Conservation (phyloP, 2,888 invertebrate species). For the Nymphalis urticae region DNA sequence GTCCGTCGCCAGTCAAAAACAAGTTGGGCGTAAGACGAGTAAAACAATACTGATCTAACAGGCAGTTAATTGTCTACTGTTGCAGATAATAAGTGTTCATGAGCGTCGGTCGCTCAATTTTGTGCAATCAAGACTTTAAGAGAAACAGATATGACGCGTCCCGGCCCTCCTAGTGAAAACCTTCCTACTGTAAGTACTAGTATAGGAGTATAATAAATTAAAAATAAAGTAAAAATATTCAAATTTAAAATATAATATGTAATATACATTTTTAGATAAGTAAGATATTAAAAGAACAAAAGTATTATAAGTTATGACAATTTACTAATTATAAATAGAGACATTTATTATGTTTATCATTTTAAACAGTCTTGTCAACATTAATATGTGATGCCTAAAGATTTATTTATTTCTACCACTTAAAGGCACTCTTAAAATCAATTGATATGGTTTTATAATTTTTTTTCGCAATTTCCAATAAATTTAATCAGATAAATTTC, state of each 20-base stretch:
- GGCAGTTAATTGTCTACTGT: conserved; percentile 43
- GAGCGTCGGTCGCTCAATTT: conserved; percentile 48
- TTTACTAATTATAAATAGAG: too few relatives aligned
- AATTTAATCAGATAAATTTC: too few relatives aligned
- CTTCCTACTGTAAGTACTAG: conserved; percentile 79
- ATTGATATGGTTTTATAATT: neutral
- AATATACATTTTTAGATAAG: neutral
- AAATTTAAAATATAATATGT: neutral
- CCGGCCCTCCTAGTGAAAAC: conserved; percentile 88
- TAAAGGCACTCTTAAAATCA: too few relatives aligned
- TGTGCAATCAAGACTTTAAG: conserved; percentile 33
- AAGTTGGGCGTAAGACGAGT: conserved; percentile 34
- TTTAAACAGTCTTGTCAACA: too few relatives aligned
- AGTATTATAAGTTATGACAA: too few relatives aligned
- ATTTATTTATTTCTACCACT: too few relatives aligned
- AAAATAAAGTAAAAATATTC: neutral
- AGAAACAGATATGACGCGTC: conserved; percentile 67
- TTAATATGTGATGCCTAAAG: too few relatives aligned
- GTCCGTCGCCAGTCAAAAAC: conserved; percentile 20
- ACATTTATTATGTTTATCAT: too few relatives aligned
- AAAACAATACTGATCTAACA: conserved; percentile 30
- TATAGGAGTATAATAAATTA: neutral
- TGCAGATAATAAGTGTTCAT: conserved; percentile 63
- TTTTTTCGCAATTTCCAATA: neutral
- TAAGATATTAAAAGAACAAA: too few relatives aligned